These are phyloP conservation scores for Philonicus albiceps DNA, from an alignment of 2,888 invertebrate genomes.

Conservation along the genomic window DNA sequence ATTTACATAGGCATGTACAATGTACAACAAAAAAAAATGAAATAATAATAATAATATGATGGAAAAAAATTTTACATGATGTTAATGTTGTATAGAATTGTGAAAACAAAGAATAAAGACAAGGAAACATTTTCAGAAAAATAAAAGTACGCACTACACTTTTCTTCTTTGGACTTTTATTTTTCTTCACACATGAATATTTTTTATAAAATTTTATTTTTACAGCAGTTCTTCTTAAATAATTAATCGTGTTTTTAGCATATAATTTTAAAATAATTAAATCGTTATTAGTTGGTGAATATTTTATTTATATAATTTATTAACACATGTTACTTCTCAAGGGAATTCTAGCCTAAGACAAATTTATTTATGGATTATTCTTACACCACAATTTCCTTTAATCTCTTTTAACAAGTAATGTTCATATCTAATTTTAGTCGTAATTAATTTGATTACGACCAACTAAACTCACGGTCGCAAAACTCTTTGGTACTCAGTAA, in stretches of 20 bases:
- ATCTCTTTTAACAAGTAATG: neutral
- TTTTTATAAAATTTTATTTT: neutral
- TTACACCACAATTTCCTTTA: neutral
- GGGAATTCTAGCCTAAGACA: neutral
- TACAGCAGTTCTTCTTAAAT: neutral
- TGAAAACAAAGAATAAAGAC: neutral
- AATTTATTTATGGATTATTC: neutral
- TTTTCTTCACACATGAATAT: neutral
- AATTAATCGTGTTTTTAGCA: neutral
- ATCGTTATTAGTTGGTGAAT: neutral
- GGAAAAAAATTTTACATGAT: constrained; percentile 5
- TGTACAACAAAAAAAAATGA: constrained; percentile 4
- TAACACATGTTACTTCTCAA: neutral
- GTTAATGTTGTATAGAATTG: constrained; percentile 25
- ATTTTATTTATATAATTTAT: neutral
- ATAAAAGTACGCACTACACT: constrained; percentile 25
- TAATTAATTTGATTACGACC: neutral
- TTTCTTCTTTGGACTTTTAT: neutral
- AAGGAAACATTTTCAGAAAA: neutral
- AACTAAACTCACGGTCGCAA: neutral
- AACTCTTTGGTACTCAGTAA: neutral
- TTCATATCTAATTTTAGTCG: neutral
- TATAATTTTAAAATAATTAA: neutral
- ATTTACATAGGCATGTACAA: constrained; percentile 24
- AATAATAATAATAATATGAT: too few relatives aligned